Evolutionary conservation across 2,113 vertebrate genomes (phyloP).

Genomic region (Sylvietta virens): DNA sequence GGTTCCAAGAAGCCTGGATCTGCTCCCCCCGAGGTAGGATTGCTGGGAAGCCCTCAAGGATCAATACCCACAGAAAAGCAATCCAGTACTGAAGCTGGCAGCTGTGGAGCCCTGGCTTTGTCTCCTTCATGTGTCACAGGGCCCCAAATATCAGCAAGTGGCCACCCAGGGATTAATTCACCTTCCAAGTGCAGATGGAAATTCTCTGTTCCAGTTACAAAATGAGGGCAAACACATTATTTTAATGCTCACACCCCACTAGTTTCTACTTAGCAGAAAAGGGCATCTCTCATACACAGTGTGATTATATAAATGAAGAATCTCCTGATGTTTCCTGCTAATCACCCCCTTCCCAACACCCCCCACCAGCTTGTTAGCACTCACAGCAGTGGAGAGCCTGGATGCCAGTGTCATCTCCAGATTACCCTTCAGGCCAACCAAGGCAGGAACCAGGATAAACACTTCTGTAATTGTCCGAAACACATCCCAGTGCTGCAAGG

Average conservation of each 20-base stretch:
- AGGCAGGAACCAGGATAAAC: constrained; percentile 89
- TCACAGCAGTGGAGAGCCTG: constrained; percentile 91
- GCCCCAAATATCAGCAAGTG: not conserved
- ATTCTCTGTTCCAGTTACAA: constrained; percentile 27
- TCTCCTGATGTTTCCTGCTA: not conserved
- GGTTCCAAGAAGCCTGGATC: not conserved
- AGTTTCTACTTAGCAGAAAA: not conserved
- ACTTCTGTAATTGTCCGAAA: constrained; percentile 85
- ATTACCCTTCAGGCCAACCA: constrained; percentile 94
- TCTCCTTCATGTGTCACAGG: constrained; percentile 29
- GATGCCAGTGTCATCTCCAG: constrained; percentile 96
- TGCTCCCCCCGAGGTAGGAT: not conserved
- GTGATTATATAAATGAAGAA: not conserved
- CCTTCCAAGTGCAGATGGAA: constrained; percentile 15
- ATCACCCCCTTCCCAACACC: not conserved
- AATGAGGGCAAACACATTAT: constrained; percentile 29
- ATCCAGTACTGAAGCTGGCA: not conserved
- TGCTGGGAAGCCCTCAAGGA: not conserved
- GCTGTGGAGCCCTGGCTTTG: not conserved
- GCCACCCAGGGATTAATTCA: constrained; percentile 38
- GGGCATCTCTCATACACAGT: not conserved
- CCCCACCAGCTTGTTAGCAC: not conserved
- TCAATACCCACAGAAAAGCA: not conserved
- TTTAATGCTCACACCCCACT: not conserved
- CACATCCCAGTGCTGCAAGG: constrained; percentile 86